phyloP scores from a whole-genome alignment of 2,888 invertebrate species.

The Tetragnatha montana region DNA sequence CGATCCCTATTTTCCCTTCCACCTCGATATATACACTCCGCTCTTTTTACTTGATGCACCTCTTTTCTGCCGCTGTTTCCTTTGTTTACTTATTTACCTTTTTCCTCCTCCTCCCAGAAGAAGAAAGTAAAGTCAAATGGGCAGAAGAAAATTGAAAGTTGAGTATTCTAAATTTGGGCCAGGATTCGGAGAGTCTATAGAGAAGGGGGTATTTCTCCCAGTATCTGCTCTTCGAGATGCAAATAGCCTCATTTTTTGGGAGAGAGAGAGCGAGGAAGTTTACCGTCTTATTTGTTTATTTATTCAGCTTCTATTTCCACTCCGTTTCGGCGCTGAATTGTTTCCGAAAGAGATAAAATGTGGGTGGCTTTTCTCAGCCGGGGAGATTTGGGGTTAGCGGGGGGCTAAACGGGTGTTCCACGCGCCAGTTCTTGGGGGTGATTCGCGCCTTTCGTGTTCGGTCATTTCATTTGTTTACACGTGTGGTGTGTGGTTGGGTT shows the following conservation, averaged over 20 bases:
- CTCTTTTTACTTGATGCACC: conserved; percentile 28
- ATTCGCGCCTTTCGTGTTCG: too few relatives aligned
- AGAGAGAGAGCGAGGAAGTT: conserved; percentile 5
- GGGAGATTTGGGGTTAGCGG: not conserved
- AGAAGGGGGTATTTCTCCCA: conserved; percentile 10
- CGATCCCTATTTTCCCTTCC: conserved; percentile 22
- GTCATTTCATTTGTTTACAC: too few relatives aligned
- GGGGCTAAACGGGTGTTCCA: not conserved
- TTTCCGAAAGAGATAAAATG: conserved; percentile 14
- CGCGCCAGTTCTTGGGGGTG: not conserved
- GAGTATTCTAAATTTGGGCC: conserved; percentile 64
- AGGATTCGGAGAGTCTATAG: conserved; percentile 31
- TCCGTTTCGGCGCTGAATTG: not conserved
- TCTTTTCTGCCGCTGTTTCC: conserved; percentile 39
- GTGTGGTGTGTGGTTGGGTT: too few relatives aligned
- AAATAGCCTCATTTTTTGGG: conserved; percentile 56
- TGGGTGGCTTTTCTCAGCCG: conserved; percentile 17
- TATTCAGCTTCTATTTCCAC: conserved; percentile 6
- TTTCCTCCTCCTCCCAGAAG: not conserved
- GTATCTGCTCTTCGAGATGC: conserved; percentile 46
- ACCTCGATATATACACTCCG: conserved; percentile 23
- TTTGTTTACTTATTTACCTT: conserved; percentile 28
- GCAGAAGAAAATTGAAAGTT: conserved; percentile 67
- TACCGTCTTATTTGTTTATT: conserved; percentile 22
- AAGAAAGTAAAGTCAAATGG: conserved; percentile 51